Evolutionary conservation across 2,113 vertebrate genomes (phyloP), one percentile per base, ranked within the genome.

Genomic region (Passer domesticus): DNA sequence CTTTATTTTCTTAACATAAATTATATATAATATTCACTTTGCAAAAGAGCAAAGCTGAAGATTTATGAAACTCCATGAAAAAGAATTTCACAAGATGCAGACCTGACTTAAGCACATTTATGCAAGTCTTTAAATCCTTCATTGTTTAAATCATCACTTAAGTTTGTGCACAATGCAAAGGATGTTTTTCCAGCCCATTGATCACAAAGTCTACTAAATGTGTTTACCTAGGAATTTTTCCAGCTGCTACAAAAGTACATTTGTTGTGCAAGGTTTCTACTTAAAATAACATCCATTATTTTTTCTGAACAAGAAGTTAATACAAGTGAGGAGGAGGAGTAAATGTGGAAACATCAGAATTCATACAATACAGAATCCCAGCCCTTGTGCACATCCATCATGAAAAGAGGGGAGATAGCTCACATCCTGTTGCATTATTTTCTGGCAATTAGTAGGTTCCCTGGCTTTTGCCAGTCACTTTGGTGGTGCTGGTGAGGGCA

Each of bases 211-310:
- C 43, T 33, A 55, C 14, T 52, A 52, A 72, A 56, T 31, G 3
- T 60, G 49, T 91, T 88, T 28, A 17, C 31, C 18, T 25, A 59
- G 24, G 19, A 63, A 6, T 67, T 81, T 84, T 75, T 85, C 17
- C 49, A 30, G 7, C 23, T 68, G 24, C 7, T 58, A 62, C 6
- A 33, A 39, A 83, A 47, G 6, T 56, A 19, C 10, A 35, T 69
- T 77, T 77, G 49, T 41, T 69, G 10, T 49, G 24, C 12, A 56
- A 47, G 8, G 7, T 37, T 85, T 39, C 35, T 52, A 22, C n/a
- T 73, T 44, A 27, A 72, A 63, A 69, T 15, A 35, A 23, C 33
- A 15, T 8, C 1, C 0, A 1, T 50, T 59, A 4, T 35, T n/a
- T 77, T 73, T 69, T n/a, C 47, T 64, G 21, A 67, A 19, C 46